A percentile compares a stretch with the other conserved stretches of the same genome.
Conservation (phyloP, 92 coral and sea anemone species). For the Porites lobata region DNA sequence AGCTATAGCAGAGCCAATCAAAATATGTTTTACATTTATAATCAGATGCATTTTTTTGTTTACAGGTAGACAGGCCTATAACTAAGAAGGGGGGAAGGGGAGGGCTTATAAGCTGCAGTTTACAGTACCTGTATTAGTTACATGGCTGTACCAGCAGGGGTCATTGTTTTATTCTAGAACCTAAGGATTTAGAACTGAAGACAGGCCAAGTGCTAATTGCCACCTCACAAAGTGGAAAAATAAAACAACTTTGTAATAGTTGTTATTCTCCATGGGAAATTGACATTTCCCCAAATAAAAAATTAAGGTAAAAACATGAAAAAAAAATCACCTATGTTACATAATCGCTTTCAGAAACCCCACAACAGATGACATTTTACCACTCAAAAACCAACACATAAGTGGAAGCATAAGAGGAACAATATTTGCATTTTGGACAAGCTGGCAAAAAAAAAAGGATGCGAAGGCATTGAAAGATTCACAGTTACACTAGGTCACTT, state of each 20-base stretch:
- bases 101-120: no score
- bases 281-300: slow-evolving; percentile 2
- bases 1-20: no score
- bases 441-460: not conserved
- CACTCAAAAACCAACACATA: not conserved
- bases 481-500: no score
- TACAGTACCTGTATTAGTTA: no score
- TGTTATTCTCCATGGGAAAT: slow-evolving; percentile 25
- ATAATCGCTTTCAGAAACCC: not conserved
- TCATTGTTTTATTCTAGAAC: no score
- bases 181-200: no score
- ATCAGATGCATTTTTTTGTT: no score
- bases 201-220: not conserved
- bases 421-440: not conserved
- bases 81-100: no score
- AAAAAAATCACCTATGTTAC: not conserved
- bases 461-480: not conserved
- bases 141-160: no score
- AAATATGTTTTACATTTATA: no score
- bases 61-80: no score
- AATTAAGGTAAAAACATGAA: not conserved
- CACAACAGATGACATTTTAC: not conserved
- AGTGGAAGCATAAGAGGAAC: not conserved
- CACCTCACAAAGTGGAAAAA: slow-evolving; percentile 25
- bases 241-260: not conserved